Evolutionary conservation across 2,888 invertebrate species (phyloP).

Genomic region (Malacosoma neustria): DNA sequence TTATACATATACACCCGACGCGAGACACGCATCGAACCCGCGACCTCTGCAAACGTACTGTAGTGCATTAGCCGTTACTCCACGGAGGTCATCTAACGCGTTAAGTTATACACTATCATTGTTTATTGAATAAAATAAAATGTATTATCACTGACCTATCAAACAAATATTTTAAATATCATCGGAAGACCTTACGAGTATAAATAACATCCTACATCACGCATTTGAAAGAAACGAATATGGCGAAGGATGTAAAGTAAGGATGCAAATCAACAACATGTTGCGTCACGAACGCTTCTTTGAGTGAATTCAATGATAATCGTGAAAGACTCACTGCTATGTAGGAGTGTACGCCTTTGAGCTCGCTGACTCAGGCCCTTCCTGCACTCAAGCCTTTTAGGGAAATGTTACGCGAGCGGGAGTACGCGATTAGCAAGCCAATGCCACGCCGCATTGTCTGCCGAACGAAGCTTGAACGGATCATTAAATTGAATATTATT

Average conservation of each 20-base stretch:
- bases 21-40: no score
- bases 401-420: conserved; percentile 56
- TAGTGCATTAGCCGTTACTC: no score
- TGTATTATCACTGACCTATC: no score
- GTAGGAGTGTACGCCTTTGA: conserved; percentile 22
- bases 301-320: conserved; percentile 28
- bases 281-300: conserved; percentile 41
- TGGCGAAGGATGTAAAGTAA: conserved; percentile 27
- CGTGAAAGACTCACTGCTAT: conserved; percentile 53
- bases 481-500: background rate
- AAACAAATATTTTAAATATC: no score
- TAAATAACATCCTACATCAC: background rate
- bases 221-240: conserved; percentile 19
- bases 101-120: no score
- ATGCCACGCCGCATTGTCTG: conserved; percentile 42
- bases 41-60: no score
- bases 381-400: conserved; percentile 55
- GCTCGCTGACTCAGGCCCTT: conserved; percentile 66
- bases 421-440: conserved; percentile 48
- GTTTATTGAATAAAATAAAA: no score
- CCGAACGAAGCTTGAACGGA: conserved; percentile 13
- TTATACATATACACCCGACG: no score
- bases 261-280: conserved; percentile 46
- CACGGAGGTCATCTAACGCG: no score
- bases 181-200: background rate